A percentile compares a stretch with the other conserved stretches of the same genome.
phyloP scores from a whole-genome alignment of 2,113 vertebrate genomes.

The Larimichthys crocea region DNA sequence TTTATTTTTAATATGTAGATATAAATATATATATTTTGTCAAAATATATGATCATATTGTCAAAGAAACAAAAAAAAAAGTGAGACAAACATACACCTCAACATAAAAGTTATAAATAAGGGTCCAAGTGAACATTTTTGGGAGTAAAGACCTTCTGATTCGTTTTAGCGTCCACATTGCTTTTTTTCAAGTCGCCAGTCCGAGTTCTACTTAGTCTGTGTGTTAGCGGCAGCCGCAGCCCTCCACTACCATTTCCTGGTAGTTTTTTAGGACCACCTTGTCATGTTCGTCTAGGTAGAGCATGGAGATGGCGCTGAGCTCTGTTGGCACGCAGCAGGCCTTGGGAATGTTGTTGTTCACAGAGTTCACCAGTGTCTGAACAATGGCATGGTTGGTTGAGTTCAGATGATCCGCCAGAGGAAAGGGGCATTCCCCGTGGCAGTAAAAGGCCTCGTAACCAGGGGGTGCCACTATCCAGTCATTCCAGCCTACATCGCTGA shows the following conservation, averaged over 20 bases:
- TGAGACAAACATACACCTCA: conserved; percentile 87
- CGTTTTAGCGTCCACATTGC: conserved; percentile 49
- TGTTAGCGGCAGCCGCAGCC: conserved; percentile 95
- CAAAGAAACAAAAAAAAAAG: conserved; percentile 88
- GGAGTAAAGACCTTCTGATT: conserved; percentile 69
- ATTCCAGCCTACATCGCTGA: conserved; percentile 98
- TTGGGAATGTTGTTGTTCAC: conserved; percentile 98
- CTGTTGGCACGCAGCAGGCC: conserved; percentile 97
- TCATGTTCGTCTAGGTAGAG: conserved; percentile 98
- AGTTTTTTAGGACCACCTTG: conserved; percentile 99
- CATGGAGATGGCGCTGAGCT: conserved; percentile 99
- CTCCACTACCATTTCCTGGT: conserved; percentile 99
- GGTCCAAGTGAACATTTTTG: conserved; percentile 85
- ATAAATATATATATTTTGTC: conserved; percentile 99
- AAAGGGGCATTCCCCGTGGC: conserved; percentile 98
- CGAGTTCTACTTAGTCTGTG: conserved; percentile 73
- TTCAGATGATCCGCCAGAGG: conserved; percentile 98
- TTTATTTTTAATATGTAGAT: conserved; percentile 99
- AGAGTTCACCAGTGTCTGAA: conserved; percentile 99
- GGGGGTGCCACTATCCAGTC: conserved; percentile 99
- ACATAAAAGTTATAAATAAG: conserved; percentile 99
- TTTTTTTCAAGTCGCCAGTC: conserved; percentile 55
- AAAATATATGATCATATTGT: conserved; percentile 99
- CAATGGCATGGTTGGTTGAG: conserved; percentile 98
- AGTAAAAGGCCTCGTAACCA: conserved; percentile 98